These are phyloP conservation scores for Hestina assimilis DNA, from an alignment of 1,140 invertebrate species.

Conservation along the genomic window DNA sequence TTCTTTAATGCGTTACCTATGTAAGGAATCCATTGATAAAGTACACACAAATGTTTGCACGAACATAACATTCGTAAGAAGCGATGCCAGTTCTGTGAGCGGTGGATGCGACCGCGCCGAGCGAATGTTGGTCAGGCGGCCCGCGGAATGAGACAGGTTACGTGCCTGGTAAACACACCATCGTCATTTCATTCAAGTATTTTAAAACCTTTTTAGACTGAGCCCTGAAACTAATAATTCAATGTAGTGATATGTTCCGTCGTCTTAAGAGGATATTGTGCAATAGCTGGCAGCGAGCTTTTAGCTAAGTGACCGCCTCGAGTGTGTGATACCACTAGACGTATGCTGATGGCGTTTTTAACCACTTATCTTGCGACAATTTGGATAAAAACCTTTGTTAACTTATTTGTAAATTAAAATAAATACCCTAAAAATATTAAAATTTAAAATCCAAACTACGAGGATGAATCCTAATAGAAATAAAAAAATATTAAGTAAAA, in stretches of 20 bases:
- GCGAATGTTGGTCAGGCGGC: conserved; percentile 44
- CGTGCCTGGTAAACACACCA: conserved; percentile 47
- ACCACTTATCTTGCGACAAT: too few species aligned
- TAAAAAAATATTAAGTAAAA: too few species aligned
- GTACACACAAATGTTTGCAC: too few species aligned
- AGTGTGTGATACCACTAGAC: conserved; percentile 39
- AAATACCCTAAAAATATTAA: too few species aligned
- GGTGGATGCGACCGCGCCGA: conserved; percentile 14
- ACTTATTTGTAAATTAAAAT: too few species aligned
- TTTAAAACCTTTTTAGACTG: conserved; percentile 48
- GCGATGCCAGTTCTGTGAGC: conserved; percentile 22
- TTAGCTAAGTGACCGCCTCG: conserved; percentile 33
- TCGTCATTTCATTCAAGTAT: conserved; percentile 49
- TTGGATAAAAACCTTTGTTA: too few species aligned
- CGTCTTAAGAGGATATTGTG: conserved; percentile 44
- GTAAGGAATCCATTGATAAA: too few species aligned
- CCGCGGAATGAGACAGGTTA: conserved; percentile 45
- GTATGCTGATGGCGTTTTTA: conserved; percentile 37
- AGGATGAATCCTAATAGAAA: too few species aligned
- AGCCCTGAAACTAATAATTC: conserved; percentile 38
- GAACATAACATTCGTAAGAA: too few species aligned
- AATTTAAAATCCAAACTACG: too few species aligned
- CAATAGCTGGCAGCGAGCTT: conserved; percentile 27
- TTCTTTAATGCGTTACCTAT: too few species aligned
- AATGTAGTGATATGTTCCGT: conserved; percentile 38